Conservation (phyloP, 2,113 vertebrate species). For the Heloderma charlesbogerti region DNA sequence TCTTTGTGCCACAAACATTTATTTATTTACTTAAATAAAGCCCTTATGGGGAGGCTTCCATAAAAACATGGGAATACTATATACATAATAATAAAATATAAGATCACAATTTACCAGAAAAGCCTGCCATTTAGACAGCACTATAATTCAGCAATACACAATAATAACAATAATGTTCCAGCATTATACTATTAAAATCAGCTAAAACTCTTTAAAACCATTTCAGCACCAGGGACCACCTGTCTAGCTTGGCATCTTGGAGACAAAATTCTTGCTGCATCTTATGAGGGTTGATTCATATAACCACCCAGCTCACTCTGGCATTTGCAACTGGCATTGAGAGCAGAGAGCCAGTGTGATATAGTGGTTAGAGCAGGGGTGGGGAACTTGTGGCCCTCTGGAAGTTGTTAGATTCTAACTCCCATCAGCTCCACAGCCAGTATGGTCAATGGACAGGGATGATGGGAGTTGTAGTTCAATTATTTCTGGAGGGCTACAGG, state of each 20-base stretch:
- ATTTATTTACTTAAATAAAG: neutral
- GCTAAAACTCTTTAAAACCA: neutral
- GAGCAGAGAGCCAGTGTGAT: neutral
- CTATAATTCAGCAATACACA: neutral
- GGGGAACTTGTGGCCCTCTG: neutral
- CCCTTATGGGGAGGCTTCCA: neutral
- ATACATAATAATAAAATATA: neutral
- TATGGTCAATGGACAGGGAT: neutral
- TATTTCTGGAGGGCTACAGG: neutral
- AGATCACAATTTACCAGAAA: neutral
- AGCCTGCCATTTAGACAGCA: neutral
- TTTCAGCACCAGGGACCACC: neutral
- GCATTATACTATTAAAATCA: neutral
- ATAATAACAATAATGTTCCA: neutral
- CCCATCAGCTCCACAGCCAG: too few relatives aligned
- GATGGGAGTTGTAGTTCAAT: neutral
- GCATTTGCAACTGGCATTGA: neutral
- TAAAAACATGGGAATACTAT: neutral
- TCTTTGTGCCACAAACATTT: neutral
- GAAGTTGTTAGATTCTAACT: neutral
- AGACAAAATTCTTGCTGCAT: neutral
- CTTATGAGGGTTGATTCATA: neutral
- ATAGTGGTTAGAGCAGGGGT: neutral
- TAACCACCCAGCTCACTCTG: too few relatives aligned
- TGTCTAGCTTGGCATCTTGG: neutral